A percentile compares a stretch with the other conserved stretches of the same genome.
Evolutionary conservation across 2,888 invertebrate species (phyloP).

Genomic region (Teleogryllus oceanicus): DNA sequence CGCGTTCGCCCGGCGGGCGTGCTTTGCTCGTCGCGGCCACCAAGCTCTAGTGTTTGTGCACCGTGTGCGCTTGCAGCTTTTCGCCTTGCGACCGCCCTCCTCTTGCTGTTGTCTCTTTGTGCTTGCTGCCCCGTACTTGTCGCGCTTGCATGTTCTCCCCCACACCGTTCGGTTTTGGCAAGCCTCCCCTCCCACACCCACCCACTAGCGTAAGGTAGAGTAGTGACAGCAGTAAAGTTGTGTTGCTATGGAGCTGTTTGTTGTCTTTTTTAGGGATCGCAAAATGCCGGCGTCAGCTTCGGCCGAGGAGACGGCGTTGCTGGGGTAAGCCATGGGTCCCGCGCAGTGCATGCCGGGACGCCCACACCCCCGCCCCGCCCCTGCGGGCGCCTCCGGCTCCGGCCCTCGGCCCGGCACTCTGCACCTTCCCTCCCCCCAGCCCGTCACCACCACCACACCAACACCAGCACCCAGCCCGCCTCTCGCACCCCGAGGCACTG

Average conservation of each 20-base stretch:
- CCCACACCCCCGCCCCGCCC: background rate
- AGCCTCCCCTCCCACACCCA: background rate
- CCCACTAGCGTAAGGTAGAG: background rate
- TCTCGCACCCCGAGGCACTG: background rate
- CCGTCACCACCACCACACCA: background rate
- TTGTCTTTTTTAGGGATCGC: constrained; percentile 34
- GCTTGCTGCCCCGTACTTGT: background rate
- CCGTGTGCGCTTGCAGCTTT: too few relatives aligned
- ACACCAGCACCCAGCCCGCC: background rate
- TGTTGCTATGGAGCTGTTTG: constrained; percentile 20
- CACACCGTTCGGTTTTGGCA: background rate
- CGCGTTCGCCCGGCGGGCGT: too few relatives aligned
- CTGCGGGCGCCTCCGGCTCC: background rate
- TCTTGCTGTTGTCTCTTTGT: background rate
- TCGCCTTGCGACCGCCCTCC: background rate
- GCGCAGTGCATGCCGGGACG: constrained; percentile 1
- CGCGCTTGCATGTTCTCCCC: background rate
- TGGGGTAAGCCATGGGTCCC: constrained; percentile 67
- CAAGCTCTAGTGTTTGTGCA: too few relatives aligned
- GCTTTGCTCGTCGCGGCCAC: too few relatives aligned
- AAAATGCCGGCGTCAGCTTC: constrained; percentile 68
- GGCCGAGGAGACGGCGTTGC: constrained; percentile 81
- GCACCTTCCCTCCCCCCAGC: background rate
- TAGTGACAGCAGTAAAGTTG: background rate
- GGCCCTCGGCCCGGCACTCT: background rate